Evolutionary conservation across 2,888 invertebrate genomes (phyloP).

Genomic region (Dione vanillae): DNA sequence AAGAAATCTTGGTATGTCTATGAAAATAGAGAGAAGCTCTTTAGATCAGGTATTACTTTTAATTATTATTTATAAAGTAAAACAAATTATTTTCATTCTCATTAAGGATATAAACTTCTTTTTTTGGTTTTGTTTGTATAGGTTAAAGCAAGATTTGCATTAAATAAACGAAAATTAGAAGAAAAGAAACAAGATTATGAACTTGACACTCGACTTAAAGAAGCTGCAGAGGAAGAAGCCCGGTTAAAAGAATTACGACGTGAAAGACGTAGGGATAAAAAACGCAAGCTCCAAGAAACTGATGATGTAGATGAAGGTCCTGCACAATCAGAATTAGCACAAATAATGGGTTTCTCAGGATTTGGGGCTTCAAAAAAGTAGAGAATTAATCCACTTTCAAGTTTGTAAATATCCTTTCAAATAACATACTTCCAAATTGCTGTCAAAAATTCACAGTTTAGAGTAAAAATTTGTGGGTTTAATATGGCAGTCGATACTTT

Average conservation of each 20-base stretch:
- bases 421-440: no score
- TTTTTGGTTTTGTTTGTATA: constrained; percentile 49
- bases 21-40: constrained; percentile 97
- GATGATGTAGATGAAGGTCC: constrained; percentile 75
- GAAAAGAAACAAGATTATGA: constrained; percentile 98
- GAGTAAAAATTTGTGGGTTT: neutral
- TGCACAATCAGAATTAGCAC: constrained; percentile 89
- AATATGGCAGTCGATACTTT: neutral
- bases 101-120: neutral
- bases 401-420: neutral
- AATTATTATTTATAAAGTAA: neutral
- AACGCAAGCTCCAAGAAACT: constrained; percentile 90
- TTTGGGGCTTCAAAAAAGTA: constrained; percentile 94
- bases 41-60: constrained; percentile 90
- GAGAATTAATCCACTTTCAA: constrained; percentile 43
- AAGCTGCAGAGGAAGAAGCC: constrained; percentile 98
- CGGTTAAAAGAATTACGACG: constrained; percentile 94
- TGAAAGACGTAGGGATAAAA: constrained; percentile 95
- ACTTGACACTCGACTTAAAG: constrained; percentile 94
- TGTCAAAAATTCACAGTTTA: no score
- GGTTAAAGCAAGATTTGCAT: constrained; percentile 95
- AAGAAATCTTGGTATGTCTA: constrained; percentile 99
- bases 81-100: neutral
- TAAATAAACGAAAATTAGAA: constrained; percentile 96
- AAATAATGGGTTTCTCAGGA: constrained; percentile 97